Base-by-base conservation (phyloP, 2,113 vertebrate species). In the Hemibagrus wyckioides region DNA sequence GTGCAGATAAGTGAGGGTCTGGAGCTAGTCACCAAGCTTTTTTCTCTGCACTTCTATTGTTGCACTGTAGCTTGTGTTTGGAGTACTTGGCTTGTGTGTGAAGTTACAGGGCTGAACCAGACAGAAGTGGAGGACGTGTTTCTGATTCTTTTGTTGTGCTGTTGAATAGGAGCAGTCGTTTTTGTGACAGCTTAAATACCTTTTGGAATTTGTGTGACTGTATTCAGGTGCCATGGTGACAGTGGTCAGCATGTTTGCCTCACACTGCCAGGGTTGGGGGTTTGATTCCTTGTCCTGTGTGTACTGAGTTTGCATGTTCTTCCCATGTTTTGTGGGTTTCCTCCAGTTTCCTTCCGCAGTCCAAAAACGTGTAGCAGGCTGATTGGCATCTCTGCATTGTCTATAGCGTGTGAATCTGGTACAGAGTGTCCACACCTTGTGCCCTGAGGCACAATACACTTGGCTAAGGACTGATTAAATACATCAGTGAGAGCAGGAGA, bases 151-250 rank as follows among this genome's bases (percentile, higher is more conserved):
- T 30, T 14, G 56, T 8, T 25, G 41, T 4, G 3, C 21, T 76
- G 69, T 41, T 41, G 21, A 73, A 71, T 30, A 36, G 41, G 14
- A 48, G 54, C 79, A 81, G 30, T 23, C 14, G 21, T 21, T 82
- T 82, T 9, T 63, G 54, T 25, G 11, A 23, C 80, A 61, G 21
- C 23, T 81, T 33, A 44, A 44, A 44, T 75, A 23, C 23, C n/a
- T 33, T 80, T 77, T 50, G 17, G 50, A 80, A 54, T 52, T 79
- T n/a, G n/a, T 79, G 28, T 79, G 76, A 61, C 57, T 57, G 8
- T 56, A 2, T 8, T 10, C 28, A 11, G 9, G 4, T 65, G 28
- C 14, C 63, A 48, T 48, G 3, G 44, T 48, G 44, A 48, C 44
- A 48, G 9, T 48, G 44, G 2, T 4, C 9, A 48, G 44, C 1